Percentiles rank a stretch among this genome's conserved stretches.
phyloP scores from a whole-genome alignment of 2,113 vertebrate species.

The Halcyon senegalensis region DNA sequence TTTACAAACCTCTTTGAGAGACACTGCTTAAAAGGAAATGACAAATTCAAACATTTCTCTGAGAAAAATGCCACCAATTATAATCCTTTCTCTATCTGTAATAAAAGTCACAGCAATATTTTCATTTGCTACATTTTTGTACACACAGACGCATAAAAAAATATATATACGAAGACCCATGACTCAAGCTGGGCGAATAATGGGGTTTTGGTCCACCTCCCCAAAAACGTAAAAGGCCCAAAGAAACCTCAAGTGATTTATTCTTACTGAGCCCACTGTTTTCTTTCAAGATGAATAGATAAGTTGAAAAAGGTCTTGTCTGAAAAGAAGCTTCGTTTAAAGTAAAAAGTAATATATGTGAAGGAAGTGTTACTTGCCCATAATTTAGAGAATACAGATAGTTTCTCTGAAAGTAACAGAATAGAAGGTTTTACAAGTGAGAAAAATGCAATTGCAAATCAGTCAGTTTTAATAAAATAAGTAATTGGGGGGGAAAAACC shows the following conservation, averaged over 20 bases:
- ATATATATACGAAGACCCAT: not conserved
- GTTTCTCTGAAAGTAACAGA: not conserved
- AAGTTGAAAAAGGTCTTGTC: not conserved
- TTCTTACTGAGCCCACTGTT: not conserved
- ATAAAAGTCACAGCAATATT: conserved; percentile 23
- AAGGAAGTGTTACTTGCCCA: not conserved
- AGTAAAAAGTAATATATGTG: not conserved
- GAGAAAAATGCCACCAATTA: conserved; percentile 3
- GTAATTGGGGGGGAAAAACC: not conserved
- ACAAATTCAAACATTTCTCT: not conserved
- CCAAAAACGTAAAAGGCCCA: not conserved
- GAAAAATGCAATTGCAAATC: not conserved
- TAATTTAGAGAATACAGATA: not conserved
- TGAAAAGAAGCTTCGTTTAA: not conserved
- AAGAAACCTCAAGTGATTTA: not conserved
- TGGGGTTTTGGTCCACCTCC: not conserved
- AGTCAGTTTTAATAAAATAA: not conserved
- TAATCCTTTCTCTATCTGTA: not conserved
- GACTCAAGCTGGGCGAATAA: conserved; percentile 37
- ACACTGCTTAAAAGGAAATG: not conserved
- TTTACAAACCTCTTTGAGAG: conserved; percentile 1
- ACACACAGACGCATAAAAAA: not conserved
- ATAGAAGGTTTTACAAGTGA: not conserved
- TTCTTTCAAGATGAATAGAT: not conserved
- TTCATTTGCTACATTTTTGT: conserved; percentile 42